Percentiles rank a stretch among this genome's conserved stretches.
Evolutionary conservation across 2,113 vertebrate species (phyloP).

Genomic region (Psephotus haematonotus): DNA sequence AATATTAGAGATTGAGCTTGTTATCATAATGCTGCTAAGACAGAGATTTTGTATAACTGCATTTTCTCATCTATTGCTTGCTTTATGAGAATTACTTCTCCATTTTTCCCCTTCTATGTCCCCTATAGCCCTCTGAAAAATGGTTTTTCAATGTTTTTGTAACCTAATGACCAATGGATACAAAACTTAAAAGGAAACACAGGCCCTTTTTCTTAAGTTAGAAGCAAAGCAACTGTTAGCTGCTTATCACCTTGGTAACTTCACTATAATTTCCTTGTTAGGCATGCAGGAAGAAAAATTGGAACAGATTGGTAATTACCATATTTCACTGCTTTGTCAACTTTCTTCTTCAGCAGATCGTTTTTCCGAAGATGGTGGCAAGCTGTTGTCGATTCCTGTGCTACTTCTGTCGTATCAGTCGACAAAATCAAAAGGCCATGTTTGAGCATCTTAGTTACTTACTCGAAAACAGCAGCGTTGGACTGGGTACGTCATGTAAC

Average conservation of each 20-base stretch:
- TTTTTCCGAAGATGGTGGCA: slow-evolving; percentile 98
- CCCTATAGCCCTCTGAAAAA: background rate
- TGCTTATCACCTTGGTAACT: slow-evolving; percentile 24
- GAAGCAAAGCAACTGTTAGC: background rate
- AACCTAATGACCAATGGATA: background rate
- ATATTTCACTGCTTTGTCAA: slow-evolving; percentile 47
- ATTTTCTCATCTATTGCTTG: background rate
- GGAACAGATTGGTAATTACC: slow-evolving; percentile 61
- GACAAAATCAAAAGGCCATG: slow-evolving; percentile 99
- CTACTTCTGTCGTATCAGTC: slow-evolving; percentile 98
- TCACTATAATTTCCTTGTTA: background rate
- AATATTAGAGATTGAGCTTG: background rate
- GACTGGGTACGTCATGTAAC: slow-evolving; percentile 81
- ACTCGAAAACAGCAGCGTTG: slow-evolving; percentile 96
- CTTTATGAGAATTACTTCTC: background rate
- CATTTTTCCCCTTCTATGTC: background rate
- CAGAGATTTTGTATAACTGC: background rate
- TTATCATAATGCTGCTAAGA: background rate
- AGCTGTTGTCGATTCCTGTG: slow-evolving; percentile 98
- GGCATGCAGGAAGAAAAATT: background rate
- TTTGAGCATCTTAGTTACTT: slow-evolving; percentile 98
- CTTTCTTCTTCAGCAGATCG: slow-evolving; percentile 83
- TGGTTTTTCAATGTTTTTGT: background rate
- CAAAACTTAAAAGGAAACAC: background rate
- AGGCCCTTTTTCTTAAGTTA: background rate